phyloP scores from a whole-genome alignment of 2,888 invertebrate species.

The Rhodophaea formosa region DNA sequence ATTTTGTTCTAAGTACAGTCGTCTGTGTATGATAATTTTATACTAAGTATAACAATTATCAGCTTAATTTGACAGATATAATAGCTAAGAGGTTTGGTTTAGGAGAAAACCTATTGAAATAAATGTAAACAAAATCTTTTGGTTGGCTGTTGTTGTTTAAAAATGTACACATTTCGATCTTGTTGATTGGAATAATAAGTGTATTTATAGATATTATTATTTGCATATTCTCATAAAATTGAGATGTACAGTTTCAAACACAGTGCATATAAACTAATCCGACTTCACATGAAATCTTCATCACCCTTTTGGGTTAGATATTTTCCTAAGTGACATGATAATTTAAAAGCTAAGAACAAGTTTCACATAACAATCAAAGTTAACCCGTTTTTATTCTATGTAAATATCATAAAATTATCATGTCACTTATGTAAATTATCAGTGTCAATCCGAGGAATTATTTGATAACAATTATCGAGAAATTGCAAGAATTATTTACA shows the following conservation, averaged over 20 bases:
- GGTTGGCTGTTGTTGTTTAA: background rate
- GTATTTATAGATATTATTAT: background rate
- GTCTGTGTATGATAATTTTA: background rate
- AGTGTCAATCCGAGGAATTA: constrained; percentile 9
- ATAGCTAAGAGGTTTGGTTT: background rate
- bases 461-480: background rate
- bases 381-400: background rate
- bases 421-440: constrained; percentile 8
- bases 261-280: background rate
- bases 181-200: background rate
- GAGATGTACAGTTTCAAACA: background rate
- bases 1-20: background rate
- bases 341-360: background rate
- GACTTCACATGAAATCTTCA: background rate
- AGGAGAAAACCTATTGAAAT: too few relatives aligned
- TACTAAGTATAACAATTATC: background rate
- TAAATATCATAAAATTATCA: background rate
- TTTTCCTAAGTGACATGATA: constrained; percentile 6
- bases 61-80: background rate
- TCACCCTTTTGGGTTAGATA: background rate
- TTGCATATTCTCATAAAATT: background rate
- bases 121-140: background rate
- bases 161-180: background rate
- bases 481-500: constrained; percentile 13
- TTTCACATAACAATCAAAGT: background rate